Evolutionary conservation across 37 sponge, comb jelly and placozoan genomes (phyloP).

Genomic region (Haliclona indistincta): DNA sequence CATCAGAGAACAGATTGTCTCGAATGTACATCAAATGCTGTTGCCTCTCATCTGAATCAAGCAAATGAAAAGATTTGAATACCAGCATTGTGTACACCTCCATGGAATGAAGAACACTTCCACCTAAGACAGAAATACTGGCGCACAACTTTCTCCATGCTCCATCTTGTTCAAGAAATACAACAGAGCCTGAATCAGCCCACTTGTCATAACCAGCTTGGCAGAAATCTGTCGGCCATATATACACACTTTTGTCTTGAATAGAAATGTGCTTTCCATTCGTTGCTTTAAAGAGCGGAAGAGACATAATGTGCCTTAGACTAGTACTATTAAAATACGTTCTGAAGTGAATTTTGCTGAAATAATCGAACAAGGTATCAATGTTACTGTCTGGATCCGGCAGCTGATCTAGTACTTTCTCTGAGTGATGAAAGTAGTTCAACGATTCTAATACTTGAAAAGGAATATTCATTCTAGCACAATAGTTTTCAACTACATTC

Average conservation of each 20-base stretch:
- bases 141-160: too few species aligned
- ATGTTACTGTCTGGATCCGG: not conserved
- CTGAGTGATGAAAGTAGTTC: too few species aligned
- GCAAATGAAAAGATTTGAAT: conserved; percentile 1
- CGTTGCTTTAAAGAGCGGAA: conserved; percentile 49
- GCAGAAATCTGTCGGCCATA: conserved; percentile 34
- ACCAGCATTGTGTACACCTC: not conserved
- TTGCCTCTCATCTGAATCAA: conserved; percentile 16
- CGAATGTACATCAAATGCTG: conserved; percentile 2
- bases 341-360: conserved; percentile 21
- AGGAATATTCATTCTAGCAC: too few species aligned
- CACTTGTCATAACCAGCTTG: conserved; percentile 32
- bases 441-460: too few species aligned
- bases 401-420: too few species aligned
- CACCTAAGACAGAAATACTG: too few species aligned
- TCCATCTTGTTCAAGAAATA: conserved; percentile 34
- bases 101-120: not conserved
- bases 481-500: too few species aligned
- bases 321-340: not conserved
- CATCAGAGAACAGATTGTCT: not conserved
- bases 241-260: conserved; percentile 9
- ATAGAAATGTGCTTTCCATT: conserved; percentile 5
- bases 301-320: not conserved
- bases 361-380: conserved; percentile 14
- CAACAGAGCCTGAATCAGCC: conserved; percentile 5